Conservation (phyloP, 1,140 invertebrate genomes). For the Akabosia matsudoensis region DNA sequence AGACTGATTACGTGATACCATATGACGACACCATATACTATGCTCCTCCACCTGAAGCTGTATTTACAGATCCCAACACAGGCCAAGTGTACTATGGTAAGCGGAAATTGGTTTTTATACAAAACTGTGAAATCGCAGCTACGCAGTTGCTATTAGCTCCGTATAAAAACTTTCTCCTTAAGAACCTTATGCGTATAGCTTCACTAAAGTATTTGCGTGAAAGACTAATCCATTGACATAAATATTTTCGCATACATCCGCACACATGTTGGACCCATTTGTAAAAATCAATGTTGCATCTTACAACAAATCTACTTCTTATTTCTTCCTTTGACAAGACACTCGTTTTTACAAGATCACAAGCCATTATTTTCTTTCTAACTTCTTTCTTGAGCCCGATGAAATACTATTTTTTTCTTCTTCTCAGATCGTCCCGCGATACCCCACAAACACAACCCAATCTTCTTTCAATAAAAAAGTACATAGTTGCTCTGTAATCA, state of each 20-base stretch:
- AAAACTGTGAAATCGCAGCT: not conserved
- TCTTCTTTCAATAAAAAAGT: not conserved
- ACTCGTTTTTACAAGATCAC: not conserved
- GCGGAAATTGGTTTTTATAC: not conserved
- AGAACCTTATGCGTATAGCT: too few relatives aligned
- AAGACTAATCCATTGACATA: not conserved
- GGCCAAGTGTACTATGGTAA: conserved; percentile 47
- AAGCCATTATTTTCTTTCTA: not conserved
- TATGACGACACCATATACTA: conserved; percentile 46
- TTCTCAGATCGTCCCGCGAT: not conserved
- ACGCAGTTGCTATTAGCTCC: not conserved
- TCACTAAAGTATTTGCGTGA: too few relatives aligned
- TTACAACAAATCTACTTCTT: not conserved
- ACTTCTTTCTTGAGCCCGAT: not conserved
- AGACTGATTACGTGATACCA: conserved; percentile 44
- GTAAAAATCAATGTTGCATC: not conserved
- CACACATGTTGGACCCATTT: not conserved
- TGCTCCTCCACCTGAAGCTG: conserved; percentile 38
- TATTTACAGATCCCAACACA: conserved; percentile 46
- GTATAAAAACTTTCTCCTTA: not conserved
- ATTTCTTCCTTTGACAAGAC: not conserved
- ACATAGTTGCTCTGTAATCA: not conserved
- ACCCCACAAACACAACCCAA: not conserved
- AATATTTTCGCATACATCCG: not conserved
- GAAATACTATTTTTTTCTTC: too few relatives aligned